Base-by-base conservation (phyloP, 2,888 invertebrate species). In the Cephus sareptanus region DNA sequence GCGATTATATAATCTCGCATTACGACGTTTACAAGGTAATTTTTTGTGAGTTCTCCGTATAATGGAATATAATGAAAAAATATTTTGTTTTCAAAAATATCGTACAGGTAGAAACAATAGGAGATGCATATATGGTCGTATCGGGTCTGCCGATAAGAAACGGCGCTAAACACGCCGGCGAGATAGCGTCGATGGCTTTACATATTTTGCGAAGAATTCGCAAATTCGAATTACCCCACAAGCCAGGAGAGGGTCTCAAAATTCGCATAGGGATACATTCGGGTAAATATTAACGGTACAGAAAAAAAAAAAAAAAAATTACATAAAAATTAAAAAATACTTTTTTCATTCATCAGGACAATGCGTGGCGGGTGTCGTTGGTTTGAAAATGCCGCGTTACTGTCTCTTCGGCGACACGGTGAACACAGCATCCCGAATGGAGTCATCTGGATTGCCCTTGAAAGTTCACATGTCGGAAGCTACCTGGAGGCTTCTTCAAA, bases 351-450 rank as follows among this genome's bases (percentile, higher is more conserved):
- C 34, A 15, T 73, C 92, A 91, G 95, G 96, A 0, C 95, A 95
- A 78, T 96, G 96, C 89, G 96, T 96, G 1, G 96, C 96, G 1
- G 97, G 97, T 1, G 96, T 97, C 11, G 96, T 97, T 0, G 96
- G 97, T 0, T 92, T 95, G 40, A 95, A 96, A 92, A 96, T 97
- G 96, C 96, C 97, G 0, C 93, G 96, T 0, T 97, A 96, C 90
- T 97, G 97, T 85, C 92, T 97, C 0, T 97, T 97, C 88, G 97
- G 97, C 0, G 96, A 97, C 88, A 96, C 96, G 0, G 96, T 97
- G 1, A 96, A 96, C 89, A 96, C 96, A 0, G 96, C 97, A 0
- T 95, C 96, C 0, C 92, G 96, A 68, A 96, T 97, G 96, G 96
- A 96, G 89, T 95, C 96, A 75, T 94, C 94, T 3, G 96, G 96